Evolutionary conservation across 2,888 invertebrate species (phyloP), one percentile per base, ranked within the genome.

Genomic region (Apodemia hepburni): DNA sequence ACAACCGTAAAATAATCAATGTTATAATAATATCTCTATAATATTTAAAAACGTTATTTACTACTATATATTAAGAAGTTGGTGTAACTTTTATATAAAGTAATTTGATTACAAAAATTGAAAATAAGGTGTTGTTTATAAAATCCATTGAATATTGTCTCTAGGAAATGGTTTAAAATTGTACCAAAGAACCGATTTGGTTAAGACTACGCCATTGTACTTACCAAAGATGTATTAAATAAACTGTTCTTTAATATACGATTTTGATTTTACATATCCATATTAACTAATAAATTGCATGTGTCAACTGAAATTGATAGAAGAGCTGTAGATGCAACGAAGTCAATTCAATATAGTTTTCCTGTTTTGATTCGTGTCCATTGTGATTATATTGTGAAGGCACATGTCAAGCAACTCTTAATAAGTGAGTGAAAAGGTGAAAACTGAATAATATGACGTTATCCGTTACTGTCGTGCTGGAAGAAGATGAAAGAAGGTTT

Each of bases 211-310:
- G 82, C 85, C 85, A 85, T 84, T 88, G 85, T 85, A 87, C 85
- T 86, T 87, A 90, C 90, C 90, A 90, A 90, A 90, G 89, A 88
- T 83, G 75, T 87, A 85, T 78, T 75, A 75, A 83, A 81, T 80
- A 66, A 69, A 68, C 68, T 66, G 59, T 67, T 61, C 61, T 18
- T 22, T 57, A 51, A 51, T 11, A 51, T 51, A 22, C 27, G 51
- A 6, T 18, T 51, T 51, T 51, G 4, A 51, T 51, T 51, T 15
- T 51, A 12, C 11, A 27, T 0, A 12, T 22, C 18, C 18, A 18
- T 11, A 12, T 51, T 12, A 51, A 51, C 22, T 18, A 27, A 15
- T 9, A 51, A 51, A 51, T 51, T 18, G 9, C 11, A 51, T 22
- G 11, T 27, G 15, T 51, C 17, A 51, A 51, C 11, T 17, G 11